phyloP scores from a whole-genome alignment of 2,113 vertebrate genomes.

The Stercorarius parasiticus region DNA sequence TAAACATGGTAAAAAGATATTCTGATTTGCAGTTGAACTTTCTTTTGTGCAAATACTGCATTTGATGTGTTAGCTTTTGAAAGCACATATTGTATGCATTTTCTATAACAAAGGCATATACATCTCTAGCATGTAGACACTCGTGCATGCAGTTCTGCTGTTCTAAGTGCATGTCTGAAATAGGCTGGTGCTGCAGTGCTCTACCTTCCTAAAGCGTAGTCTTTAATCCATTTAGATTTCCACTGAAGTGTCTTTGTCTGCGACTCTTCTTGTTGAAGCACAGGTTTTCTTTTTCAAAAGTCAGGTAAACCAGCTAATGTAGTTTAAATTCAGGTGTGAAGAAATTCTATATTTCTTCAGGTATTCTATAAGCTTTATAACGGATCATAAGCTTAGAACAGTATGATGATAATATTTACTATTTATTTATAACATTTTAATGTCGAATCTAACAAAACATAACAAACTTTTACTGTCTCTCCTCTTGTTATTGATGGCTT shows the following conservation, averaged over 20 bases:
- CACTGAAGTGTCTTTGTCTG: neutral
- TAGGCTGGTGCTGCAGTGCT: conserved; percentile 9
- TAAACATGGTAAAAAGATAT: conserved; percentile 93
- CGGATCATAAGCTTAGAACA: neutral
- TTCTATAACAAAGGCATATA: neutral
- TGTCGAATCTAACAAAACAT: neutral
- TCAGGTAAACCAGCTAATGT: neutral
- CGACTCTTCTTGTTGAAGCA: neutral
- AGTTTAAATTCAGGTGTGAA: neutral
- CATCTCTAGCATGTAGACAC: conserved; percentile 37
- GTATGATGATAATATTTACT: neutral
- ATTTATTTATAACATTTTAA: neutral
- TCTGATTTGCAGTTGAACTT: conserved; percentile 70
- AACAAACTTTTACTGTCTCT: neutral
- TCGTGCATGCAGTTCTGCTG: conserved; percentile 43
- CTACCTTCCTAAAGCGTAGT: neutral
- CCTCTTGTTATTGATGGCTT: neutral
- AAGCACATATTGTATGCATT: neutral
- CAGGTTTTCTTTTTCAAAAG: conserved; percentile 10
- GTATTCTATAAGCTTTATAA: neutral
- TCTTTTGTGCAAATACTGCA: conserved; percentile 24
- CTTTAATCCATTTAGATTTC: neutral
- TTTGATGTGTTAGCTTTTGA: conserved; percentile 12
- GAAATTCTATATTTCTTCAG: too few species aligned
- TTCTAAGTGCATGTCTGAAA: conserved; percentile 58